Conservation (phyloP, 2,113 vertebrate genomes). For the Mastomys natalensis region DNA sequence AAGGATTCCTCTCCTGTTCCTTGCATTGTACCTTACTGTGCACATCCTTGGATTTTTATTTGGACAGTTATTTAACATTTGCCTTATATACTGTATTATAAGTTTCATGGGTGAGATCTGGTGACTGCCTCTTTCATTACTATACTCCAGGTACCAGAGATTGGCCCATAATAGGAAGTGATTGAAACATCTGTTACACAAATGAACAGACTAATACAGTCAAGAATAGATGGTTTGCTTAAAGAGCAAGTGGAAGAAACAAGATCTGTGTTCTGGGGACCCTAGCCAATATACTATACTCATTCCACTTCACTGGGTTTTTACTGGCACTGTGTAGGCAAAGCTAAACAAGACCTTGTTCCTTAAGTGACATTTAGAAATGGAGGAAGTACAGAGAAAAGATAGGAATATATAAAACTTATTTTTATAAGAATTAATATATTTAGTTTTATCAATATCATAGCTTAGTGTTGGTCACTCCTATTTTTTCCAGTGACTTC, state of each 20-base stretch:
- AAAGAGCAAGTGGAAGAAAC: not conserved
- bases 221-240: not conserved
- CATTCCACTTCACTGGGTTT: not conserved
- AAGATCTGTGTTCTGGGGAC: not conserved
- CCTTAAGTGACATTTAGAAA: not conserved
- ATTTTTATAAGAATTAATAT: not conserved
- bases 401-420: not conserved
- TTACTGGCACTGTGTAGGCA: not conserved
- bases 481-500: not conserved
- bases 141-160: not conserved
- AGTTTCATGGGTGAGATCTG: not conserved
- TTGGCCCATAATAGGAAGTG: not conserved
- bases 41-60: not conserved
- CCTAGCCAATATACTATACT: not conserved
- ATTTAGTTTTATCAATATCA: not conserved
- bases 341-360: not conserved
- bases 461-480: not conserved
- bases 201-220: conserved; percentile 12
- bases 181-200: not conserved
- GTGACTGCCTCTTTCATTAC: not conserved
- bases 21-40: not conserved
- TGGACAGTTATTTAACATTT: conserved; percentile 23
- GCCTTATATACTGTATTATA: not conserved
- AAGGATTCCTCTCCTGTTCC: not conserved
- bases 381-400: not conserved